Percentiles rank a stretch among this genome's conserved stretches.
Evolutionary conservation across 2,888 invertebrate genomes (phyloP).

Genomic region (Yponomeuta sedellus): DNA sequence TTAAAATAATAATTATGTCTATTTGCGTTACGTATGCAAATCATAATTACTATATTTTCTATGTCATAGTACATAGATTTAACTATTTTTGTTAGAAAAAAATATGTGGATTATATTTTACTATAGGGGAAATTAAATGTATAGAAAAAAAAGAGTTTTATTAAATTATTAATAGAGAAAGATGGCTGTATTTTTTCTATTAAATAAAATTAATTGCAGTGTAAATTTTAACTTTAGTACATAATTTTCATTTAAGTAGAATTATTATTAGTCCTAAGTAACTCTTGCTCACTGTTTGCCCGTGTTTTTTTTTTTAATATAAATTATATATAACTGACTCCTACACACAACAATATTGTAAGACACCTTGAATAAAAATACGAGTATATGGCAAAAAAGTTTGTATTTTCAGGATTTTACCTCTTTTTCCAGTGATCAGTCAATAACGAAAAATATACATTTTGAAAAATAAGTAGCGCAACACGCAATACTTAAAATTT

Average conservation of each 20-base stretch:
- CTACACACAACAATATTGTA: too few relatives aligned
- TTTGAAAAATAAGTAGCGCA: too few relatives aligned
- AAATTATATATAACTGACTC: too few relatives aligned
- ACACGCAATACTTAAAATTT: too few relatives aligned
- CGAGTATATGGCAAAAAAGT: too few relatives aligned
- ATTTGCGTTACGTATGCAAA: too few relatives aligned
- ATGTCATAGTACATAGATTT: not conserved
- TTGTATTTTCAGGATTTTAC: too few relatives aligned
- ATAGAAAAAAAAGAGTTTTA: not conserved
- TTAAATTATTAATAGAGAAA: not conserved
- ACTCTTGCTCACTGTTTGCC: conserved; percentile 5
- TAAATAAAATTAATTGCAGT: conserved; percentile 17
- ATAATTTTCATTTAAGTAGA: conserved; percentile 35
- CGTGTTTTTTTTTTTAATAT: not conserved
- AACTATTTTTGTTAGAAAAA: not conserved
- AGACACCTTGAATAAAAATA: too few relatives aligned
- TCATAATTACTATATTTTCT: too few relatives aligned
- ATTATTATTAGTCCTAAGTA: conserved; percentile 22
- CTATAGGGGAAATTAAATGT: not conserved
- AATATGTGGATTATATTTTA: not conserved
- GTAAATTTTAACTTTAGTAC: conserved; percentile 15
- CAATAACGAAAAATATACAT: too few relatives aligned
- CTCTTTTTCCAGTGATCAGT: too few relatives aligned
- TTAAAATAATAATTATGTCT: too few relatives aligned
- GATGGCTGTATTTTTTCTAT: conserved; percentile 15